Percentiles rank a stretch among this genome's conserved stretches.
phyloP scores from a whole-genome alignment of 1,140 invertebrate genomes.

The Grapholita molesta region DNA sequence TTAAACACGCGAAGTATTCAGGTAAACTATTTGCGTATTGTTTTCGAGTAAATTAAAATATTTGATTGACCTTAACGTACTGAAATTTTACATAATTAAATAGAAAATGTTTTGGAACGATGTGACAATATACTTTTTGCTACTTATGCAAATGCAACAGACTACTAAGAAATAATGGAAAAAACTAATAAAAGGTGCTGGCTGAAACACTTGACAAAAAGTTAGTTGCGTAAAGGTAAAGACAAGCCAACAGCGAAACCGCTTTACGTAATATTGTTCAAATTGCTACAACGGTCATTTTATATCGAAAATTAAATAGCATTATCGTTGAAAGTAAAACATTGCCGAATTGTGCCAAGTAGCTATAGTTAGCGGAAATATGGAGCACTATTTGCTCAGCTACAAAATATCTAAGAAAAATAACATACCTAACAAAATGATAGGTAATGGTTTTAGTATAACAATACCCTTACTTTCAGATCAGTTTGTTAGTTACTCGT shows the following conservation, averaged over 20 bases:
- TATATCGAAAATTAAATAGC: not conserved
- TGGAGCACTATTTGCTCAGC: not conserved
- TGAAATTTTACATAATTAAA: constrained; percentile 2
- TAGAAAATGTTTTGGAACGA: not conserved
- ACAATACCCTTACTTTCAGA: no score
- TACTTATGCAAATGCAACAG: constrained; percentile 1
- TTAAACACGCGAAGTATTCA: no score
- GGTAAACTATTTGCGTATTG: no score
- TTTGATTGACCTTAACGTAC: constrained; percentile 25
- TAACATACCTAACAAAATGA: no score
- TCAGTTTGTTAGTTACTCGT: no score
- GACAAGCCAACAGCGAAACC: not conserved
- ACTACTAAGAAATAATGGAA: constrained; percentile 2
- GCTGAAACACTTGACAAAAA: not conserved
- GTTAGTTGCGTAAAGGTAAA: not conserved
- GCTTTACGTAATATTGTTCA: not conserved
- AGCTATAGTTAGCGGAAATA: not conserved
- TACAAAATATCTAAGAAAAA: no score
- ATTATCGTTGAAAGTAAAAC: not conserved
- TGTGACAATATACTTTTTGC: constrained; percentile 7
- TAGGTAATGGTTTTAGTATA: no score
- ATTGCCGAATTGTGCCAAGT: not conserved
- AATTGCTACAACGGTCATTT: not conserved
- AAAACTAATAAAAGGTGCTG: not conserved
- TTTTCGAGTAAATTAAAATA: no score